Base-by-base conservation (phyloP, 2,113 vertebrate species). In the Diphyllodes magnificus region DNA sequence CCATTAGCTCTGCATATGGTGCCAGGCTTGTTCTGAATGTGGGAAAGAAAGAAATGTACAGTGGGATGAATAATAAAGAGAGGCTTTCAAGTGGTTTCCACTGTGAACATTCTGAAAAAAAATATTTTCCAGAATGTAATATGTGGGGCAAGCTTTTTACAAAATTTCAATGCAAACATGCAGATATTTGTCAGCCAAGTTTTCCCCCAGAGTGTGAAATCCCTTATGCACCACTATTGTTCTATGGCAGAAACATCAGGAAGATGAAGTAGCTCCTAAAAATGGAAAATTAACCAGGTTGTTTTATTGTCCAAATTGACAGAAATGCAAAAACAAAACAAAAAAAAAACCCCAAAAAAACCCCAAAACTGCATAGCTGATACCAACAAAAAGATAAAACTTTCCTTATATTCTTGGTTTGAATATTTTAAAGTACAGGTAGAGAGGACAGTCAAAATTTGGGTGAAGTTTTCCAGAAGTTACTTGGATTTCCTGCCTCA, bases 1-100 rank as follows among this genome's bases (percentile, higher is more conserved):
- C 90, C 93, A 88, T 95, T 94, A 97, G 82, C 72, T 95, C 84
- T 95, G 92, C 93, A 96, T 76, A 94, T 96, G 93, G 90, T 94
- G 90, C 79, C 88, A 94, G 80, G 75, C 64, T 96, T 40, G 60
- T 75, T 96, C 88, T 90, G 77, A 93, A 96, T 96, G 90, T 96
- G 92, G 94, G 93, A 97, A 95, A 93, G 86, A 92, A 93, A 95
- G 79, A 92, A 60, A 75, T 86, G 82, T 90, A 86, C 90, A 95
- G 72, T 86, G 64, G 82, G 92, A 94, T 88, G 92, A 86, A 96
- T 88, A 94, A 93, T 93, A 88, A 92, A 88, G 56, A 75, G 44
- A 94, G 72, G 77, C 95, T 93, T 96, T 95, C 49, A 95, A 93
- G 96, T 92, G 88, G 86, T 90, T 97, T 96, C 80, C 77, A 88